Evolutionary conservation across 2,888 invertebrate genomes (phyloP).

Genomic region (Drosophila kuntzei): DNA sequence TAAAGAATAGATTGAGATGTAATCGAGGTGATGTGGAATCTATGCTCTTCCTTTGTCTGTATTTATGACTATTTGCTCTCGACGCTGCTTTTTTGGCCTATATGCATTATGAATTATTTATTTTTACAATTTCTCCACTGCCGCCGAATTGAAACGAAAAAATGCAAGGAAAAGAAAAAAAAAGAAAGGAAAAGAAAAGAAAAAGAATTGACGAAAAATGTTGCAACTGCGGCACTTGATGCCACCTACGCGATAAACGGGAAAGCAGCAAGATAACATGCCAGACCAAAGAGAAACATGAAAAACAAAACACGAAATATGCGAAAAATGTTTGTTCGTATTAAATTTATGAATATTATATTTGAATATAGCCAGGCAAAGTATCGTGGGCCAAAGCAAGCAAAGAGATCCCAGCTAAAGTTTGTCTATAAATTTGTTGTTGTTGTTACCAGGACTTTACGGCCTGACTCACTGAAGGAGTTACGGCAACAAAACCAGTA

Average conservation of each 20-base stretch:
- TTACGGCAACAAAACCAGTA: conserved; percentile 23
- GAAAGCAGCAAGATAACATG: conserved; percentile 20
- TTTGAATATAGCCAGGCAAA: conserved; percentile 58
- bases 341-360: conserved; percentile 80
- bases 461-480: conserved; percentile 34
- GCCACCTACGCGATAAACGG: conserved; percentile 66
- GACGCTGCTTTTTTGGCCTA: conserved; percentile 64
- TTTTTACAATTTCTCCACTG: conserved; percentile 66
- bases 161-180: conserved; percentile 41
- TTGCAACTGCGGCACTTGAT: conserved; percentile 57
- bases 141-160: conserved; percentile 37
- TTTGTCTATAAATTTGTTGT: conserved; percentile 71
- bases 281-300: conserved; percentile 32
- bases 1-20: background rate
- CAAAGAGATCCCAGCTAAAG: conserved; percentile 45
- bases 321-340: conserved; percentile 76
- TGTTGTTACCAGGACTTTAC: conserved; percentile 40
- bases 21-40: background rate
- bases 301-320: conserved; percentile 59
- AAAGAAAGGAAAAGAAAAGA: no score
- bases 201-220: conserved; percentile 46
- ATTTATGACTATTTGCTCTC: conserved; percentile 47
- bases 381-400: conserved; percentile 41
- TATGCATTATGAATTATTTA: conserved; percentile 81
- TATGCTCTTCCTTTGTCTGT: conserved; percentile 18